phyloP scores from a whole-genome alignment of 2,797 vertebrate genomes.

The Mionectes olivaceus region DNA sequence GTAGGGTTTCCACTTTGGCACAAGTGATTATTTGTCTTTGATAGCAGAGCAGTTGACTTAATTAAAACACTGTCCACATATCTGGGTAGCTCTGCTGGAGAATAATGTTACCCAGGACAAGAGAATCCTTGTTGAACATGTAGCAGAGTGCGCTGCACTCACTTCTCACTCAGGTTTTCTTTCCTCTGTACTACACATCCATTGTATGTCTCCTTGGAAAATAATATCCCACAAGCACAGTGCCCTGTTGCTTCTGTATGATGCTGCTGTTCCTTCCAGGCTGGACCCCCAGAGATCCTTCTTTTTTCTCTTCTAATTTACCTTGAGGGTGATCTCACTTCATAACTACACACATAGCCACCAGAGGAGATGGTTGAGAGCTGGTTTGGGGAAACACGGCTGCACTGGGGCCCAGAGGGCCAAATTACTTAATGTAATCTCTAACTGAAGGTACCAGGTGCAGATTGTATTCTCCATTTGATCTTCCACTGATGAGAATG shows the following conservation, averaged over 20 bases:
- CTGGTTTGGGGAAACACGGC: neutral
- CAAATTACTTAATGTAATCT: neutral
- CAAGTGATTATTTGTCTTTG: slow-evolving; percentile 50
- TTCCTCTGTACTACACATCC: slow-evolving; percentile 30
- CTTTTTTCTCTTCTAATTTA: neutral
- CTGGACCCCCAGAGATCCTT: neutral
- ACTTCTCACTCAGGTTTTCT: slow-evolving; percentile 55
- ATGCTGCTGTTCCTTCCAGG: slow-evolving; percentile 16
- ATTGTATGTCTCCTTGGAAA: slow-evolving; percentile 10
- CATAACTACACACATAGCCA: neutral
- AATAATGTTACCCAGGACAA: slow-evolving; percentile 56
- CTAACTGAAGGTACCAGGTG: neutral
- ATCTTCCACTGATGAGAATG: neutral
- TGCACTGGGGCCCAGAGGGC: neutral
- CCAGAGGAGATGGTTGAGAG: neutral
- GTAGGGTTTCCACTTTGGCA: slow-evolving; percentile 13
- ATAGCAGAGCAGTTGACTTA: slow-evolving; percentile 66
- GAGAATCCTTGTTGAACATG: slow-evolving; percentile 57
- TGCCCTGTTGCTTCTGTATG: slow-evolving; percentile 17
- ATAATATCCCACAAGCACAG: neutral
- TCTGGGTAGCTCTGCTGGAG: slow-evolving; percentile 43
- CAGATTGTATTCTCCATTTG: neutral
- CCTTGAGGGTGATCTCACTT: slow-evolving; percentile 27
- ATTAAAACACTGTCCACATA: slow-evolving; percentile 72
- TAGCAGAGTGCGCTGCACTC: neutral